Base-by-base conservation (phyloP, 2,888 invertebrate genomes). In the Danaus chrysippus region DNA sequence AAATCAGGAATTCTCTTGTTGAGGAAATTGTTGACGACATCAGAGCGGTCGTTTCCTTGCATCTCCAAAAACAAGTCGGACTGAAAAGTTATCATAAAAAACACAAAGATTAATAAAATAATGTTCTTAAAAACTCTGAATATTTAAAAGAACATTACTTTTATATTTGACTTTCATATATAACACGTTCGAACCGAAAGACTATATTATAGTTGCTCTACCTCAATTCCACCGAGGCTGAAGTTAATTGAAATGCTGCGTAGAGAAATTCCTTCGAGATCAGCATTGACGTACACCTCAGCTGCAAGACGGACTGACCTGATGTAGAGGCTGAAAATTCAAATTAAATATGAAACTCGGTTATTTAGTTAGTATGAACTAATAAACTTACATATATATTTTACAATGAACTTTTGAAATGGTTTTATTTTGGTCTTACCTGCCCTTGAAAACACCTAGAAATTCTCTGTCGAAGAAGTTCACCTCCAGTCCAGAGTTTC, bases 81-180 rank as follows among this genome's bases (percentile, higher is more conserved):
- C 68, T 68, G 55, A 54, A 63, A 66, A 34, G 1, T 23, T 23
- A 3, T 23, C 23, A n/a, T n/a, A 23, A 23, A 23, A 23, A 23
- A 23, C 23, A 23, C 23, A 23, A 23, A 3, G 23, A 23, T 23
- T 23, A 23, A 23, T 23, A 23, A 23, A 23, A 3, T 23, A 23
- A 23, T 23, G 3, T 23, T 23, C 1, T 23, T 5, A 23, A n/a
- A n/a, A n/a, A n/a, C n/a, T n/a, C n/a, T n/a, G n/a, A n/a, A n/a
- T n/a, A n/a, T n/a, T n/a, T n/a, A n/a, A n/a, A n/a, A n/a, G 23
- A 23, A 23, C 23, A 8, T 5, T 34, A 6, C 23, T 34, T 34
- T 34, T 34, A 34, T 5, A 34, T 34, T 1, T 34, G 23, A 34
- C 23, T 34, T 34, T 1, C 2, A 5, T 34, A 6, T 34, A 5